Evolutionary conservation across 2,888 invertebrate species (phyloP).

Genomic region (Trissolcus japonicus): DNA sequence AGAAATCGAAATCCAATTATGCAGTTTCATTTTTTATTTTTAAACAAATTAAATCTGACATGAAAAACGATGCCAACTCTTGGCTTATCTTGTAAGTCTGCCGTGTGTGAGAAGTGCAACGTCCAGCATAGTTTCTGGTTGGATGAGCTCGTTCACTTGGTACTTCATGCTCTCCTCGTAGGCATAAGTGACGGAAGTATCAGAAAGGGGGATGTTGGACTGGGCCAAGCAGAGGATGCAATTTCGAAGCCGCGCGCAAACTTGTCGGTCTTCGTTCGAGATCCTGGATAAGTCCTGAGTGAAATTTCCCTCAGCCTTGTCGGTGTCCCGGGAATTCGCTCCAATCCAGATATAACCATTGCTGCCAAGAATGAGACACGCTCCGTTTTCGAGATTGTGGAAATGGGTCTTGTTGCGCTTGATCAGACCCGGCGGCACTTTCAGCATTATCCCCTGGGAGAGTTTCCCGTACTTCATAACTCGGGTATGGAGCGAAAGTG

Average conservation of each 20-base stretch:
- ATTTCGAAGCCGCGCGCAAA: constrained; percentile 92
- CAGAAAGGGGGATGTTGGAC: constrained; percentile 92
- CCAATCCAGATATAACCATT: constrained; percentile 98
- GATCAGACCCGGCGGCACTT: constrained; percentile 93
- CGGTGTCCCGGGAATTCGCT: constrained; percentile 81
- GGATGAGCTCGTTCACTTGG: constrained; percentile 85
- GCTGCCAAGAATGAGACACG: constrained; percentile 94
- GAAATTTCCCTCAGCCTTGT: constrained; percentile 85
- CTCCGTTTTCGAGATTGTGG: constrained; percentile 93
- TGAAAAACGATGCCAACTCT: background rate
- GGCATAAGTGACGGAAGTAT: constrained; percentile 93
- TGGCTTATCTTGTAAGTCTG: constrained; percentile 76
- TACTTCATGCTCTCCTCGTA: constrained; percentile 93
- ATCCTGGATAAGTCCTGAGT: constrained; percentile 84
- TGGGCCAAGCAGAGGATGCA: constrained; percentile 91
- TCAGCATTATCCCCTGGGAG: constrained; percentile 91
- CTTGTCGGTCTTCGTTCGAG: constrained; percentile 84
- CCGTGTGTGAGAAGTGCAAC: constrained; percentile 88
- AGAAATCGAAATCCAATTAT: background rate
- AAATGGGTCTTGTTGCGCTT: constrained; percentile 97
- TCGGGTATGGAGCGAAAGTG: constrained; percentile 94
- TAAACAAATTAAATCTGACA: background rate
- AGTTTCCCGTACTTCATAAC: constrained; percentile 98
- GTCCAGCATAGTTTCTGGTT: constrained; percentile 91
- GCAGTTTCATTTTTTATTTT: background rate